Evolutionary conservation across 2,888 invertebrate genomes (phyloP).

Genomic region (Anticlea derivata): DNA sequence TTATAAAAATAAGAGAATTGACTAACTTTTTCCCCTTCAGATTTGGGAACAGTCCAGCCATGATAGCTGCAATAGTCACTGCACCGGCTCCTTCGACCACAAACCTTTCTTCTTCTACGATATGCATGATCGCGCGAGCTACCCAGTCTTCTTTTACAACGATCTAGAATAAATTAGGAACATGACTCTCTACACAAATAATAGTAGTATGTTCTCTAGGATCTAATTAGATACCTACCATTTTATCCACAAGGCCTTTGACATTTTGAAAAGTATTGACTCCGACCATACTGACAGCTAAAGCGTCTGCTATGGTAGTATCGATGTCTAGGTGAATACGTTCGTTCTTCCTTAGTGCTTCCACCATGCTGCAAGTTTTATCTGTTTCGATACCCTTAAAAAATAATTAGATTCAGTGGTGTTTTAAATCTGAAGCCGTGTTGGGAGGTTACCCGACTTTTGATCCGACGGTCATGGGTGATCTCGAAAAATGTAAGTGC

Average conservation of each 20-base stretch:
- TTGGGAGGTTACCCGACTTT: too few species aligned
- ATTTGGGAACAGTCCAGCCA: constrained; percentile 91
- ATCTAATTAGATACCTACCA: constrained; percentile 49
- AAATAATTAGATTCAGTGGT: background rate
- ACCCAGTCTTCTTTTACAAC: constrained; percentile 94
- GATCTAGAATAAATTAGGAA: constrained; percentile 63
- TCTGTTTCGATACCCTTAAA: constrained; percentile 70
- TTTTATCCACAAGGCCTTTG: constrained; percentile 71
- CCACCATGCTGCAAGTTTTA: constrained; percentile 68
- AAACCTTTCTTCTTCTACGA: constrained; percentile 92
- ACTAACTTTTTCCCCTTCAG: constrained; percentile 91
- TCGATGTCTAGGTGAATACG: constrained; percentile 86
- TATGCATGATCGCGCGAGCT: constrained; percentile 89
- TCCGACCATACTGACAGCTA: constrained; percentile 74
- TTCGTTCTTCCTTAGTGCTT: constrained; percentile 85
- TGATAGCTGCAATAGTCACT: constrained; percentile 89
- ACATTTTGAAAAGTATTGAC: constrained; percentile 70
- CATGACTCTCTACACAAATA: too few species aligned
- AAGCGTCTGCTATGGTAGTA: constrained; percentile 92
- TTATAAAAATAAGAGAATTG: background rate
- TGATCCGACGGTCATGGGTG: too few species aligned
- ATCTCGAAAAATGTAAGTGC: too few species aligned
- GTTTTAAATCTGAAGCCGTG: background rate
- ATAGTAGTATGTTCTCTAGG: too few species aligned
- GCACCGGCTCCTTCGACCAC: constrained; percentile 96